phyloP scores from a whole-genome alignment of 92 coral and sea anemone species.

The Epizoanthus rinbou region DNA sequence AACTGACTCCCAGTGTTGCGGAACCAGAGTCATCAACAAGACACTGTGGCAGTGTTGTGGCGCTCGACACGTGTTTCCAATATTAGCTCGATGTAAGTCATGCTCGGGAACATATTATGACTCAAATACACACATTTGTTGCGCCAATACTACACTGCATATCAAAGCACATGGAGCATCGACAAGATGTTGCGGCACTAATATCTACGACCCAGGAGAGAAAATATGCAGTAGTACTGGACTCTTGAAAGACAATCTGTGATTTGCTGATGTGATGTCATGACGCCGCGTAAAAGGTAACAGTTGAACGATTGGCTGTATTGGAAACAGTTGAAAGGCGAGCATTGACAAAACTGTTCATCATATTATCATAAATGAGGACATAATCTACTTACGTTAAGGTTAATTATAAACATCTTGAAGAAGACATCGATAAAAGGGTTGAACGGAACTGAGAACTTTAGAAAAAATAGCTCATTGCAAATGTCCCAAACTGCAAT shows the following conservation, averaged over 20 bases:
- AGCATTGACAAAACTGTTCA: too few relatives aligned
- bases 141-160: not conserved
- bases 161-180: not conserved
- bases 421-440: too few relatives aligned
- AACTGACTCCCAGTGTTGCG: slow-evolving; percentile 12
- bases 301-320: too few relatives aligned
- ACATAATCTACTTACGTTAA: too few relatives aligned
- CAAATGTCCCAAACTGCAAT: too few relatives aligned
- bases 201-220: too few relatives aligned
- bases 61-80: not conserved
- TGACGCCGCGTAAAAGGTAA: too few relatives aligned
- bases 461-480: too few relatives aligned
- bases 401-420: too few relatives aligned
- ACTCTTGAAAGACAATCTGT: not conserved
- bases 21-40: slow-evolving; percentile 1
- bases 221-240: not conserved
- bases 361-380: too few relatives aligned
- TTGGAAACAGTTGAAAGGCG: too few relatives aligned
- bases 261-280: not conserved
- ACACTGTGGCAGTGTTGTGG: not conserved
- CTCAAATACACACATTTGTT: not conserved
- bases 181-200: not conserved
- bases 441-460: too few relatives aligned
- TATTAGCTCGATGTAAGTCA: not conserved
- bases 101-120: not conserved